These are phyloP conservation scores for Rousettus madagascariensis DNA, from an alignment of 2,797 vertebrate genomes.

Conservation along the genomic window DNA sequence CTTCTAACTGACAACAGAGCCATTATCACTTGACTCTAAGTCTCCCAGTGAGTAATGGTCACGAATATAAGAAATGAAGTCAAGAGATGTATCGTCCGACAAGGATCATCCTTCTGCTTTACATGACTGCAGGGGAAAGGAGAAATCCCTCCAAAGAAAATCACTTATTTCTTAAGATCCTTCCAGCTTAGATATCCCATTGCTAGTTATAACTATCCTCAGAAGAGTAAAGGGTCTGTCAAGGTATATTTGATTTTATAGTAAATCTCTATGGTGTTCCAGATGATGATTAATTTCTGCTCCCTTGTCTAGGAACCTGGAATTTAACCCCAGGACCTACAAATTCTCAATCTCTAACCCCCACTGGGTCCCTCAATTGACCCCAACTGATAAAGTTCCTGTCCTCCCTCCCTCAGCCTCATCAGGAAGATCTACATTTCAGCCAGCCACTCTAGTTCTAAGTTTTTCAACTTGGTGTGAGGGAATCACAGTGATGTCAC, in stretches of 20 bases:
- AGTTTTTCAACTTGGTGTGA: background rate
- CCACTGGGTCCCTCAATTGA: background rate
- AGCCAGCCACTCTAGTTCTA: background rate
- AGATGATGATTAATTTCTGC: background rate
- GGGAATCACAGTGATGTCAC: background rate
- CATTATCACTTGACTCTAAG: background rate
- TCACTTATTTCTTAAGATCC: background rate
- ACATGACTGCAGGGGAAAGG: background rate
- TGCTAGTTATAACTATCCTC: background rate
- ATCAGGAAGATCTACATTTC: background rate
- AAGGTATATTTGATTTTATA: background rate
- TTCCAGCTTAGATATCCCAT: background rate
- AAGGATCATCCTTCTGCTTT: background rate
- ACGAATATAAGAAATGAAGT: background rate
- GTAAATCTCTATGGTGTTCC: background rate
- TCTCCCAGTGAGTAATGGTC: background rate
- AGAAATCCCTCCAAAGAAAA: conserved; percentile 13
- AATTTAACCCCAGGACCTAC: background rate
- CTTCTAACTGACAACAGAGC: background rate
- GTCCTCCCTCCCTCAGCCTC: background rate
- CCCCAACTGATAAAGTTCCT: background rate
- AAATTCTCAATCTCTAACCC: background rate
- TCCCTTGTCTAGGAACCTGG: background rate
- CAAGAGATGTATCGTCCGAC: background rate
- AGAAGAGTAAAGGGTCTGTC: background rate